Percentiles rank a stretch among this genome's conserved stretches.
Conservation (phyloP, 2,113 vertebrate species). For the Proteles cristata region DNA sequence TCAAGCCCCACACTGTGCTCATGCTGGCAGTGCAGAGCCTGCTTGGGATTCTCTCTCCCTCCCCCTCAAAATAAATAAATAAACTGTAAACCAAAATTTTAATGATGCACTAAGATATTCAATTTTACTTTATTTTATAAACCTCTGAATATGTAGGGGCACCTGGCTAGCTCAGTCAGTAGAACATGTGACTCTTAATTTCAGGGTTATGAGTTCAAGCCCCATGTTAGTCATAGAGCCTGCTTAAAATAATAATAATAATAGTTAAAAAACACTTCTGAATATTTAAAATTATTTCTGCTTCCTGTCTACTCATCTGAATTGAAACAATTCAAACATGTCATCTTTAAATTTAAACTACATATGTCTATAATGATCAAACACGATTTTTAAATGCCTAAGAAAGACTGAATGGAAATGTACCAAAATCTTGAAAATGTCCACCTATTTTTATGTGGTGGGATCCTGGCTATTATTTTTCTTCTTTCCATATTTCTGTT, state of each 20-base stretch:
- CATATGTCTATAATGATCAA: neutral
- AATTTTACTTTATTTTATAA: neutral
- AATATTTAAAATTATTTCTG: constrained; percentile 16
- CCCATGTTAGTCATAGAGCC: no score
- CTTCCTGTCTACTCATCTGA: constrained; percentile 1
- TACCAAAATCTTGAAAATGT: neutral
- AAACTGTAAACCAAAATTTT: no score
- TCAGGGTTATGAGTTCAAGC: no score
- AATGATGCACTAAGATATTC: constrained; percentile 81
- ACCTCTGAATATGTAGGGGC: neutral
- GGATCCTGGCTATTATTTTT: neutral
- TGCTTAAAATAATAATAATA: no score
- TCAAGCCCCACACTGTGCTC: no score
- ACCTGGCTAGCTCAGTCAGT: no score
- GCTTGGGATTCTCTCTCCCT: no score
- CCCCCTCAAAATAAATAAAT: no score
- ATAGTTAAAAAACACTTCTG: neutral
- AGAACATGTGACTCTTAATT: no score
- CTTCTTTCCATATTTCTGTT: neutral
- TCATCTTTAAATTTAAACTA: constrained; percentile 10
- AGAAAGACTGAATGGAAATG: neutral
- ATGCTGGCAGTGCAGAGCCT: no score
- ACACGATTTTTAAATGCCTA: neutral
- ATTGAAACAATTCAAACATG: neutral
- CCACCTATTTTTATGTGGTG: neutral